Evolutionary conservation across 2,888 invertebrate genomes (phyloP).

Genomic region (Latrodectus elegans): DNA sequence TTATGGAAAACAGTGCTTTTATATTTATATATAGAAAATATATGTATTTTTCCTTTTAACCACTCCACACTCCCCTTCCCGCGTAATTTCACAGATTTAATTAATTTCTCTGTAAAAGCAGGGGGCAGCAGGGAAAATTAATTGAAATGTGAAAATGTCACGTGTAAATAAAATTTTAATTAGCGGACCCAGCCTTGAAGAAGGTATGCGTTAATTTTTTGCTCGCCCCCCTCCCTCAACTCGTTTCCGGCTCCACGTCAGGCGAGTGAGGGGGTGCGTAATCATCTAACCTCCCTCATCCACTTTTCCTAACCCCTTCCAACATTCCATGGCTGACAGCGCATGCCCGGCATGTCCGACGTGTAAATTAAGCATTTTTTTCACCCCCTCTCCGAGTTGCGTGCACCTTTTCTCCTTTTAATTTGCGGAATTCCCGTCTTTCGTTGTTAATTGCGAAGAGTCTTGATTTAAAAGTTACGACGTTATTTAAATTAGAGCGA

Average conservation of each 20-base stretch:
- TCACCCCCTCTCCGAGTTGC: background rate
- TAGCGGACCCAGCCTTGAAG: constrained; percentile 53
- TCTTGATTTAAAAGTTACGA: constrained; percentile 68
- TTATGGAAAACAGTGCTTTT: background rate
- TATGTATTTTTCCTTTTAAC: background rate
- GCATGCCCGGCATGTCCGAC: constrained; percentile 41
- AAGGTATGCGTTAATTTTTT: constrained; percentile 68
- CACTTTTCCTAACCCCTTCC: constrained; percentile 2
- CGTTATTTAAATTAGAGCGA: constrained; percentile 65
- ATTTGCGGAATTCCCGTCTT: constrained; percentile 57
- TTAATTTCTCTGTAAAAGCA: constrained; percentile 67
- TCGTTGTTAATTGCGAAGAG: constrained; percentile 64
- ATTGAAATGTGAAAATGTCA: constrained; percentile 70
- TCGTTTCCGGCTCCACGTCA: constrained; percentile 42
- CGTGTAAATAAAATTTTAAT: constrained; percentile 70
- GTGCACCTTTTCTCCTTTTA: constrained; percentile 38
- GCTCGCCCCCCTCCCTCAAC: constrained; percentile 20
- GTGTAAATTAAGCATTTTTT: constrained; percentile 56
- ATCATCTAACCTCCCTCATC: constrained; percentile 42
- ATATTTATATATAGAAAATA: background rate
- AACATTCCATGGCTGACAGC: constrained; percentile 59
- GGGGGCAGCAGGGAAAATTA: constrained; percentile 65
- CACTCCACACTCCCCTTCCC: background rate
- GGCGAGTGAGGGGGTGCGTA: constrained; percentile 53
- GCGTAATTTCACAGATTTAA: constrained; percentile 70